Percentiles rank a stretch among this genome's conserved stretches.
phyloP scores from a whole-genome alignment of 2,888 invertebrate genomes.

The Drosophila recens region DNA sequence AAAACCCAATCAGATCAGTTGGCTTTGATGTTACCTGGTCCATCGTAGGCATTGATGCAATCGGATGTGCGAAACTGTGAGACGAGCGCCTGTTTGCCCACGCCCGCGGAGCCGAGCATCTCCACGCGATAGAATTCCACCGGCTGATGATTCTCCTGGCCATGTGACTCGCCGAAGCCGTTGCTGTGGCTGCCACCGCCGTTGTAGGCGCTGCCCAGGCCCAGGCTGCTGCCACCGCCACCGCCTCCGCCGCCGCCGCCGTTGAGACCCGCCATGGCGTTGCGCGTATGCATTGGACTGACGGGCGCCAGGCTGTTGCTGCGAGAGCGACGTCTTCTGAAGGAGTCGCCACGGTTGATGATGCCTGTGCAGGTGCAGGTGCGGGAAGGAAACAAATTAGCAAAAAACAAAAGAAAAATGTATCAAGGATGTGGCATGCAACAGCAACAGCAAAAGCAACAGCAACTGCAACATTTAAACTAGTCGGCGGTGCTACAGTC shows the following conservation, averaged over 20 bases:
- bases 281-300: slow-evolving; percentile 86
- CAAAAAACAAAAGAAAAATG: not conserved
- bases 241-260: slow-evolving; percentile 20
- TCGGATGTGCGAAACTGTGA: slow-evolving; percentile 97
- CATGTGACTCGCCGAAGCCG: slow-evolving; percentile 52
- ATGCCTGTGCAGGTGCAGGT: slow-evolving; percentile 88
- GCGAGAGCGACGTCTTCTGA: slow-evolving; percentile 92
- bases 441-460: slow-evolving; percentile 4
- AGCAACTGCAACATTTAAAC: slow-evolving; percentile 3
- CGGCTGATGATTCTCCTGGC: slow-evolving; percentile 82
- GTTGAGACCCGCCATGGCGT: slow-evolving; percentile 62
- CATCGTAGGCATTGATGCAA: slow-evolving; percentile 96
- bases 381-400: not conserved
- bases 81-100: slow-evolving; percentile 94
- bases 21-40: slow-evolving; percentile 88
- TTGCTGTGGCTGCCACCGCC: slow-evolving; percentile 67
- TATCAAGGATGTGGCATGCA: slow-evolving; percentile 1
- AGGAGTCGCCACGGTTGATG: slow-evolving; percentile 97
- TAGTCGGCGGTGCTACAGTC: too few relatives aligned
- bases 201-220: slow-evolving; percentile 60
- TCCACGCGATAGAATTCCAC: slow-evolving; percentile 90
- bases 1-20: too few relatives aligned
- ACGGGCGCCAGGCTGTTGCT: slow-evolving; percentile 92
- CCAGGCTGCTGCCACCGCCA: slow-evolving; percentile 64
- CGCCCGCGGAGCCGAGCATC: slow-evolving; percentile 92